phyloP scores from a whole-genome alignment of 2,797 vertebrate species.

The Myotis findleyi region DNA sequence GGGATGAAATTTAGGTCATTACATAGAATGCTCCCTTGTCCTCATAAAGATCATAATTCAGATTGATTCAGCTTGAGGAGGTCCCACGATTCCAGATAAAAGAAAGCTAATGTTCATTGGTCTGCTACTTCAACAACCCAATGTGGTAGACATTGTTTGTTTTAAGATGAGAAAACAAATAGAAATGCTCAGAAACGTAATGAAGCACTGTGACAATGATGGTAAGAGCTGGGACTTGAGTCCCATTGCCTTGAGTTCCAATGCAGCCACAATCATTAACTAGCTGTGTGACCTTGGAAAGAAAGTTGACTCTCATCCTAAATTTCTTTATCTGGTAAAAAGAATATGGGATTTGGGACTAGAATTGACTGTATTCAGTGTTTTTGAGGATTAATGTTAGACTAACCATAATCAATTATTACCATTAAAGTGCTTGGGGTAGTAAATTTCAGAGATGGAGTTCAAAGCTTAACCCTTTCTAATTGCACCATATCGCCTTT shows the following conservation, averaged over 20 bases:
- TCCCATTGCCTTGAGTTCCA: neutral
- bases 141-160: neutral
- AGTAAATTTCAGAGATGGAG: neutral
- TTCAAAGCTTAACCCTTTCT: neutral
- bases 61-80: neutral
- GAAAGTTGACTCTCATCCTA: neutral
- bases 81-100: neutral
- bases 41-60: neutral
- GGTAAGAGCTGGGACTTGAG: neutral
- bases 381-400: neutral
- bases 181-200: neutral
- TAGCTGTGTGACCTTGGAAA: neutral
- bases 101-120: neutral
- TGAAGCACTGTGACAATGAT: neutral
- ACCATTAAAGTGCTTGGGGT: neutral
- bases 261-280: neutral
- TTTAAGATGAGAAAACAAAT: conserved; percentile 14
- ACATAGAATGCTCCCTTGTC: neutral
- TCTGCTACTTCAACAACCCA: neutral
- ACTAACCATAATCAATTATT: neutral
- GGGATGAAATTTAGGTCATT: neutral
- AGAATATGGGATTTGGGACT: neutral
- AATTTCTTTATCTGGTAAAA: neutral
- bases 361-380: neutral
- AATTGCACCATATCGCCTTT: neutral